Evolutionary conservation across 2,888 invertebrate species (phyloP).

Genomic region (Crocallis elinguaria): DNA sequence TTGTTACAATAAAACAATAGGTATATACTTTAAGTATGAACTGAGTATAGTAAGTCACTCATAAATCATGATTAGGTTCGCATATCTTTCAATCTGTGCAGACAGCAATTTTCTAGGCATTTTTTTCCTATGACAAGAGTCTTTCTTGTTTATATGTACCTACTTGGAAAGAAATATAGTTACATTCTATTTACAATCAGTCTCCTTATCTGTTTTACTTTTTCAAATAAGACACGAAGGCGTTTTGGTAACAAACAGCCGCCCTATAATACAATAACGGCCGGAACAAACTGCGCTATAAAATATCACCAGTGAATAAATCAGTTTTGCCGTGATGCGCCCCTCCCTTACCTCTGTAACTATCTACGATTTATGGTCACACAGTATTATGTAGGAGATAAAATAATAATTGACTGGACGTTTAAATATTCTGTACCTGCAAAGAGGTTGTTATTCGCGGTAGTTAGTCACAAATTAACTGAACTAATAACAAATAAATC

Average conservation of each 20-base stretch:
- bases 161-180: slow-evolving; percentile 16
- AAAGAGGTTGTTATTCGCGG: background rate
- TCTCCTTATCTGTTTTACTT: slow-evolving; percentile 28
- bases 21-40: too few relatives aligned
- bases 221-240: slow-evolving; percentile 17
- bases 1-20: too few relatives aligned
- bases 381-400: slow-evolving; percentile 73
- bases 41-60: too few relatives aligned
- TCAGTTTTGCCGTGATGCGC: slow-evolving; percentile 81
- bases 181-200: slow-evolving; percentile 2
- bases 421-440: slow-evolving; percentile 38
- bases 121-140: too few relatives aligned
- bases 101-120: too few relatives aligned
- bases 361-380: slow-evolving; percentile 76
- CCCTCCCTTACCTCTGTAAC: slow-evolving; percentile 63
- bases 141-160: background rate
- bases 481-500: too few relatives aligned
- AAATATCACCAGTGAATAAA: slow-evolving; percentile 87
- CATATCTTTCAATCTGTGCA: too few relatives aligned
- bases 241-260: slow-evolving; percentile 75
- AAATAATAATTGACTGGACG: slow-evolving; percentile 74
- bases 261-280: slow-evolving; percentile 88
- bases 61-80: too few relatives aligned
- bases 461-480: too few relatives aligned
- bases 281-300: slow-evolving; percentile 88